Base-by-base conservation (phyloP, 2,797 vertebrate species). In the Hapalemur alaotrensis region DNA sequence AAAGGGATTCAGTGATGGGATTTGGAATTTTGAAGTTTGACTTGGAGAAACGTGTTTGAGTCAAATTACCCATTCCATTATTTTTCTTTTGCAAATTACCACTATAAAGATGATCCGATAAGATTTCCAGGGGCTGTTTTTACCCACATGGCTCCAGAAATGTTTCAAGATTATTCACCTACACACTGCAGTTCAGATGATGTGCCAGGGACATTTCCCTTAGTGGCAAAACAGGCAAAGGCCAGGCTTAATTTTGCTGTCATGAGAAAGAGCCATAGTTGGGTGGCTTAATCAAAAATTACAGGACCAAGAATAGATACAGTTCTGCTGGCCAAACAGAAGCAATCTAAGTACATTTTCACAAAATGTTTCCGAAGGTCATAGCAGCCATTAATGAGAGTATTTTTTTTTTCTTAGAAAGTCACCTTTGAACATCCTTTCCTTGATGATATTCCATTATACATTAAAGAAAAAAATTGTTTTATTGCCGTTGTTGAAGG, bases 401-500 rank as follows among this genome's bases (percentile, higher is more conserved):
- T 43, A 3, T 70, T 86, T 84, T 61, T 94, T 94, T 94, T 72
- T 86, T 75, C 57, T 61, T 84, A 70, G 14, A 70, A 85, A 93
- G 65, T 95, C 94, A 94, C 59, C 75, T 78, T 89, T 90, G 63
- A 67, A 38, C 30, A 91, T 63, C 3, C 4, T 92, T 85, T 81
- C 43, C 20, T 86, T 52, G 59, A 65, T 84, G 25, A 43, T 89
- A 65, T 41, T 89, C 35, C 9, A 54, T 78, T 59, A 73, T 69
- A 54, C 38, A 32, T 54, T 78, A 38, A 80, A 93, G 43, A 28
- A 28, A 93, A 90, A 90, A 59, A 76, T 18, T 20, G 23, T 69
- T 79, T 86, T 67, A 84, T 86, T 91, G 57, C 30, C 22, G 95
- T 81, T 76, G 30, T 76, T 80, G 91, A 94, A 96, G 63, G 57